These are phyloP conservation scores for Scolopax mira DNA, from an alignment of 2,113 vertebrate species.

Conservation along the genomic window DNA sequence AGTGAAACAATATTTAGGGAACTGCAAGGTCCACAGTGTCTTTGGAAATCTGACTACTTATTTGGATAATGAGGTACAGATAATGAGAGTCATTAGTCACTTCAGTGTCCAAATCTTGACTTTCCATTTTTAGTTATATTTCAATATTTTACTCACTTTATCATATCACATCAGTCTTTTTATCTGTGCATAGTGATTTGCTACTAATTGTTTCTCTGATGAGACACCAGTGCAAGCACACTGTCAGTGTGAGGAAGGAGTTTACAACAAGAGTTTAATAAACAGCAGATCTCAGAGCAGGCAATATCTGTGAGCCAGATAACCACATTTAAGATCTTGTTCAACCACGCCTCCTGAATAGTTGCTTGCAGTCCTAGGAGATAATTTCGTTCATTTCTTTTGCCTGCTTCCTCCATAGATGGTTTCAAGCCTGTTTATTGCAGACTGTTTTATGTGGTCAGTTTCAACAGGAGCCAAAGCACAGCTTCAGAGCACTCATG, in stretches of 20 bases:
- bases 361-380: not conserved
- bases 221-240: not conserved
- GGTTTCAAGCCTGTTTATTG: not conserved
- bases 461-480: not conserved
- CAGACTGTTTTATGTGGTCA: not conserved
- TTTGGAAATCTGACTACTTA: not conserved
- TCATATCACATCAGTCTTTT: not conserved
- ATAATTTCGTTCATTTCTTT: not conserved
- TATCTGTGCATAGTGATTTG: not conserved
- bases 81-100: slow-evolving; percentile 4
- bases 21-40: not conserved
- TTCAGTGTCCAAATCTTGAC: not conserved
- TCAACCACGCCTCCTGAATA: not conserved
- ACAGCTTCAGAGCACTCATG: not conserved
- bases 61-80: not conserved
- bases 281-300: not conserved
- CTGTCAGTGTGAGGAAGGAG: not conserved
- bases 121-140: not conserved
- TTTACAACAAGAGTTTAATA: not conserved
- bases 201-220: not conserved
- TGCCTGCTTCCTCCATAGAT: not conserved
- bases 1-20: not conserved
- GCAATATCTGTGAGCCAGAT: not conserved
- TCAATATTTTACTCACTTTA: not conserved
- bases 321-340: not conserved